These are phyloP conservation scores for Hydropotes inermis DNA, from an alignment of 2,113 vertebrate genomes.

Conservation along the genomic window DNA sequence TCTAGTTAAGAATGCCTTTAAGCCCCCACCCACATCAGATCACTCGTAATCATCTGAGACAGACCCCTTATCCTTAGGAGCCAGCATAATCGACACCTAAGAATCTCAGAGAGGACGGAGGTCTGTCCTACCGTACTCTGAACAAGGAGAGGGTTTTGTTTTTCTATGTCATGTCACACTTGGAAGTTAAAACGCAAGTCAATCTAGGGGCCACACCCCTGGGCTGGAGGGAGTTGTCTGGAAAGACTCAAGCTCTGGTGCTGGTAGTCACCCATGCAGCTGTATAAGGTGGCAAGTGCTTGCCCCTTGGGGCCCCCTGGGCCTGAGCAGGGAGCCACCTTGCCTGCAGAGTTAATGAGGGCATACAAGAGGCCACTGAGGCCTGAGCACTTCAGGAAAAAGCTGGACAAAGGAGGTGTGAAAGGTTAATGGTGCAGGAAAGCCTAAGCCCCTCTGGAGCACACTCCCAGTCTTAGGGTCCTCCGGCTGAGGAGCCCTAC, in stretches of 20 bases:
- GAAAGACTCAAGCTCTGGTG: background rate
- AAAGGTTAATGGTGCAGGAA: background rate
- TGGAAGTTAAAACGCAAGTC: background rate
- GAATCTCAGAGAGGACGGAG: background rate
- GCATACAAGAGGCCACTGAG: background rate
- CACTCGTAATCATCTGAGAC: background rate
- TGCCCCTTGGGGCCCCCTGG: background rate
- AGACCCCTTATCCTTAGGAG: background rate
- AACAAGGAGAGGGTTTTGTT: background rate
- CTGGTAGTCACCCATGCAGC: fast-evolving
- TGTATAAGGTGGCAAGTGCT: background rate
- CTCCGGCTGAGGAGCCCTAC: background rate
- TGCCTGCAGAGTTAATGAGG: background rate
- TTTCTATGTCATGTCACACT: background rate
- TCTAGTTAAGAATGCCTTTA: background rate
- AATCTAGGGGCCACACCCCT: background rate
- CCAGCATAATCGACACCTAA: background rate
- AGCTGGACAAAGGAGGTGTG: background rate
- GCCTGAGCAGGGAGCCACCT: background rate
- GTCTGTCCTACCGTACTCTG: background rate
- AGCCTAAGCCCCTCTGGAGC: background rate
- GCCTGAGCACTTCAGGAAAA: background rate
- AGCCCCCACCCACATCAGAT: background rate
- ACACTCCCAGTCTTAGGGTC: background rate
- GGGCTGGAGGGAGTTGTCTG: background rate